Evolutionary conservation across 2,888 invertebrate genomes (phyloP), one percentile per base, ranked within the genome.

Genomic region (Lasioglossum figueresi): DNA sequence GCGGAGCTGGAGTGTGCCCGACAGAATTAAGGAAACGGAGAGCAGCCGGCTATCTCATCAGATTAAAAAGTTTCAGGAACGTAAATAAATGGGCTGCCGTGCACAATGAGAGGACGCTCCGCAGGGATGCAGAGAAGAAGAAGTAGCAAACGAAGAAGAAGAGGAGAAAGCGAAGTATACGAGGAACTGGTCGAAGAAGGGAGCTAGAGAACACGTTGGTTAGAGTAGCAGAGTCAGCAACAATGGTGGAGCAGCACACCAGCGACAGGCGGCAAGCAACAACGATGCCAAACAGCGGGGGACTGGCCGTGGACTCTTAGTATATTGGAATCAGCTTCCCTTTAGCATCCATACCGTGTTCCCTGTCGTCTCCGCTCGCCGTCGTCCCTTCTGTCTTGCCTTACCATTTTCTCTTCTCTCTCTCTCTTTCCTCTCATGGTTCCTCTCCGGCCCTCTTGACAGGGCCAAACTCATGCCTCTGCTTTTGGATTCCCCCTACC

Each of bases 61-160:
- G 93, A 94, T 93, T 94, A 93, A 93, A 92, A 94, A 92, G 92
- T 93, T 91, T 91, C 89, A 82, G 89, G 90, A 91, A 91, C 92
- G 89, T 90, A 91, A 91, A 92, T 92, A 91, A 91, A 92, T 92
- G 92, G 90, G 89, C 89, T 88, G 89, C 85, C 79, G 86, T 81
- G 87, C 70, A 91, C 91, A 91, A 91, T 86, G 86, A 83, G 76
- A 83, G 73, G 80, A 76, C 86, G 77, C 59, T 73, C 45, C 40
- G 10, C 27, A 27, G 48, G 37, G 48, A 74, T n/a, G 40, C 16
- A 0, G 4, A 12, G 40, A 14, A 37, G 19, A 40, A 37, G 19
- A 12, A 68, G 37, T 31, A 66, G 66, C 19, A 23, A 31, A 68
- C 23, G 68, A 23, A 23, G 34, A n/a, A 12, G 40, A 10, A 5